Evolutionary conservation across 2,113 vertebrate species (phyloP), one percentile per base, ranked within the genome.

Genomic region (Protobothrops flavoviridis): DNA sequence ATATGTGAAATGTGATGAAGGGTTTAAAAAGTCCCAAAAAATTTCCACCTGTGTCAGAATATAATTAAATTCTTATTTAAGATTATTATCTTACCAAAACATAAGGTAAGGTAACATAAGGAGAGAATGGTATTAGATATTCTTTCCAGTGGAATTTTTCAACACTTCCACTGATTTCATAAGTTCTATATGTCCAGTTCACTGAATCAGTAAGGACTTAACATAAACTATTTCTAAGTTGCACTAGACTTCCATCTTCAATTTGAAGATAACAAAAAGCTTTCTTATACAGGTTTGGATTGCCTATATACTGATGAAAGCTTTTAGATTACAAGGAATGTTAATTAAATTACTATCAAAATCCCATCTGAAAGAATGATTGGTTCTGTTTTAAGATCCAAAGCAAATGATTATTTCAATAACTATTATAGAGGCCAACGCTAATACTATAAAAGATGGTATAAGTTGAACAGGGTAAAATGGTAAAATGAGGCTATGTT

Each of bases 1-100:
- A 97, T 97, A 97, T 96, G 97, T 94, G 97, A 95, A 97, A 93
- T 91, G 91, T 96, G 93, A 61, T 59, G 53, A 55, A 91, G 13
- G 23, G 9, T 61, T 45, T 96, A 97, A 97, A 97, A 98, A 97
- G 96, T 97, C 97, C 98, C 96, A 98, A 98, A 97, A 97, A 94
- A 94, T 95, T 95, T 95, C 93, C 85, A 81, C 81, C 43, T 90
- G 92, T 89, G 92, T 93, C 81, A 95, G 92, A 92, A 90, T 91
- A 96, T 92, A 91, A 7, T 91, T 93, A 26, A 29, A 26, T 13
- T 81, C 3, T 81, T 43, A 21, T 17, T 81, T 81, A 81, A 81
- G 33, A 39, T 43, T 81, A 81, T 81, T 81, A 43, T 43, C 3
- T 81, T 81, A 43, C 17, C 74, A 85, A 74, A 91, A 85, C 50